A percentile compares a stretch with the other conserved stretches of the same genome.
phyloP scores from a whole-genome alignment of 2,797 vertebrate species.

The Paratrypauchen microcephalus region DNA sequence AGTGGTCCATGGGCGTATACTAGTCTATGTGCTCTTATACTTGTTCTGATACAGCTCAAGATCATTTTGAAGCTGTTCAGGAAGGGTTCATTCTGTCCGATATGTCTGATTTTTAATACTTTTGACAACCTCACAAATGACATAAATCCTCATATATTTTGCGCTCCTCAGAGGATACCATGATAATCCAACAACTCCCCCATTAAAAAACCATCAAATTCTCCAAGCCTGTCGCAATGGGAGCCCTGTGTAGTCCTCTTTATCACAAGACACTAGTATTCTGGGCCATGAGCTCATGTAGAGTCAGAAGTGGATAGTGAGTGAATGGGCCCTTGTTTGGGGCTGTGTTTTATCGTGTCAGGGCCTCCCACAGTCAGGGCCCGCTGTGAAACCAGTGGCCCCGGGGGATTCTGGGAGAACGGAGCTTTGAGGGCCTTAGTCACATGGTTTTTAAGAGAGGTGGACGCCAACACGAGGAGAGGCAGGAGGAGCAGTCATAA shows the following conservation, averaged over 20 bases:
- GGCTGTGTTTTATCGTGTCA: conserved; percentile 5
- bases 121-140: no score
- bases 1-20: no score
- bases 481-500: conserved; percentile 6
- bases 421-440: neutral
- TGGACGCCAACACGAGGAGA: neutral
- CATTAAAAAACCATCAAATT: neutral
- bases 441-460: conserved; percentile 6
- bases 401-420: conserved; percentile 4
- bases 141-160: neutral
- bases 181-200: neutral
- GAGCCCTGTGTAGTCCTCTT: neutral
- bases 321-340: conserved; percentile 11
- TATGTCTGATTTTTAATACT: no score
- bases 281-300: conserved; percentile 4
- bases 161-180: neutral
- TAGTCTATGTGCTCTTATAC: no score
- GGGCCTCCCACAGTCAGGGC: neutral
- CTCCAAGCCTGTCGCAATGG: neutral
- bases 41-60: no score
- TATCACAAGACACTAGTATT: conserved; percentile 15
- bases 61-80: no score
- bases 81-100: no score
- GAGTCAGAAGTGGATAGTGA: conserved; percentile 5
- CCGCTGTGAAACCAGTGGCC: neutral